Conservation (phyloP, 2,888 invertebrate species). For the Xestoiulus laeticollis region DNA sequence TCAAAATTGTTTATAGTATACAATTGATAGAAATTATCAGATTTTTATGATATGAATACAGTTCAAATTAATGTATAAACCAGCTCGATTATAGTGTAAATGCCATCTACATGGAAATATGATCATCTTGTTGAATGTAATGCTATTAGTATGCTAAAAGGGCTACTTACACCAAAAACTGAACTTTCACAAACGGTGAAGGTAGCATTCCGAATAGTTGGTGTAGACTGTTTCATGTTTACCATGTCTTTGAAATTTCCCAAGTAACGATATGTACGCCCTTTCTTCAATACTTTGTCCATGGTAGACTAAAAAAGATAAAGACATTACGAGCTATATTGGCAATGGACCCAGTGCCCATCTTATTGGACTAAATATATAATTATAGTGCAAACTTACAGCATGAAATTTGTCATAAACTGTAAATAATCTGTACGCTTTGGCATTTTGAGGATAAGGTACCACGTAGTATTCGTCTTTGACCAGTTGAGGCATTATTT, state of each 20-base stretch:
- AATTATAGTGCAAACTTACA: background rate
- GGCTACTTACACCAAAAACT: background rate
- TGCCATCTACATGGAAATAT: no score
- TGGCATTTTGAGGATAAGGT: background rate
- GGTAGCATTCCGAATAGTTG: background rate
- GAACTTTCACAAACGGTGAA: background rate
- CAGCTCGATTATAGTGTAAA: no score
- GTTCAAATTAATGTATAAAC: no score
- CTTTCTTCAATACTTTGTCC: background rate
- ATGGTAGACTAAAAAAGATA: background rate
- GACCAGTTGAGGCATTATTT: background rate
- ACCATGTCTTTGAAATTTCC: background rate
- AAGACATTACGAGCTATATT: no score
- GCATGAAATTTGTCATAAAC: slow-evolving; percentile 22
- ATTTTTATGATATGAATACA: no score
- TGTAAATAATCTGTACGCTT: background rate
- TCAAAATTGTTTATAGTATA: no score
- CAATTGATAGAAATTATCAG: no score
- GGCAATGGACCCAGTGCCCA: no score
- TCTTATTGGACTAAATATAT: background rate
- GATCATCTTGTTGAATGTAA: no score
- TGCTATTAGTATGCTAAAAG: no score
- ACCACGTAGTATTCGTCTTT: background rate
- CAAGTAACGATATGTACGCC: background rate
- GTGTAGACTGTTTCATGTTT: background rate